These are phyloP conservation scores for Hybos culiciformis DNA, from an alignment of 2,888 invertebrate species.

Conservation along the genomic window DNA sequence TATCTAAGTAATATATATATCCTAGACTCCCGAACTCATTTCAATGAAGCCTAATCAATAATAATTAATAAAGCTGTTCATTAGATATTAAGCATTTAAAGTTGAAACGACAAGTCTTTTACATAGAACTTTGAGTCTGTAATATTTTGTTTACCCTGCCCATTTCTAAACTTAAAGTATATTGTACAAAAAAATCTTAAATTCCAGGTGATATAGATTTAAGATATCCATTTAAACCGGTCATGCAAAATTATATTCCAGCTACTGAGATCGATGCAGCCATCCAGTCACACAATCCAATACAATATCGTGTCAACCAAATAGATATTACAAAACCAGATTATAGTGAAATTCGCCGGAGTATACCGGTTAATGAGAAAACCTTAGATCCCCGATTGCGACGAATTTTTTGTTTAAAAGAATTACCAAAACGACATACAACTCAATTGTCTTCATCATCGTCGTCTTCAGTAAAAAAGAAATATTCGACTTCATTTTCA, in stretches of 20 bases:
- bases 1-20: no score
- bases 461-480: no score
- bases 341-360: slow-evolving; percentile 58
- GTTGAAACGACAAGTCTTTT: no score
- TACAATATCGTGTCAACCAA: slow-evolving; percentile 47
- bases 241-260: slow-evolving; percentile 63
- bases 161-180: no score
- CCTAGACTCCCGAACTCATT: no score
- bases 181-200: no score
- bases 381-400: slow-evolving; percentile 59
- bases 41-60: no score
- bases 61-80: no score
- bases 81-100: no score
- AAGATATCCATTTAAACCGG: slow-evolving; percentile 64
- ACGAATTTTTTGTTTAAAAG: slow-evolving; percentile 51
- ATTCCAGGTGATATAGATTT: slow-evolving; percentile 62
- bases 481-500: no score
- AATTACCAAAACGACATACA: slow-evolving; percentile 23
- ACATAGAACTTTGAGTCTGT: no score
- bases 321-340: slow-evolving; percentile 59
- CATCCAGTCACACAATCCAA: slow-evolving; percentile 60
- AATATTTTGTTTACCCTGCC: no score
- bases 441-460: background rate
- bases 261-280: slow-evolving; percentile 80
- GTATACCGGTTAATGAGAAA: slow-evolving; percentile 51